Base-by-base conservation (phyloP, 1,140 invertebrate genomes). In the Maconellicoccus hirsutus region DNA sequence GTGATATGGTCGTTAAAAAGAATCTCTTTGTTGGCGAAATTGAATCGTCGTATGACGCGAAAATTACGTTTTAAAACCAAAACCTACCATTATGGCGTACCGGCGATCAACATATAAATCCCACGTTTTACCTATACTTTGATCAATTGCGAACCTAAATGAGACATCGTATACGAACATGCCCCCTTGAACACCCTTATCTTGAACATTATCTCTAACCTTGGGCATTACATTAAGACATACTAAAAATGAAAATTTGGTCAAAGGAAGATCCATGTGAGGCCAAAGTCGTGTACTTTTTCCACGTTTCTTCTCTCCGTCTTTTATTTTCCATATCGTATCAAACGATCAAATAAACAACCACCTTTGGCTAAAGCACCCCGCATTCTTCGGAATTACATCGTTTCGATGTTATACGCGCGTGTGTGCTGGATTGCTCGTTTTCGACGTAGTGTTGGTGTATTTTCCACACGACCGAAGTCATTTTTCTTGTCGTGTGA, bases 1-100 rank as follows among this genome's bases (percentile, higher is more conserved):
- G n/a, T 52, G 42, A 52, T 52, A 52, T 52, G 42, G 42, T 52
- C 42, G 42, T 52, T 52, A 52, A 52, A 52, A 52, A 52, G 42
- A 52, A 52, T 52, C 42, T 52, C 42, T 19, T 52, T 33, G 29
- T 12, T 19, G 42, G 3, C 4, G 42, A 52, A 52, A 52, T 52
- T 52, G 42, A 52, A 52, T 52, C 42, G 42, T 4, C 16, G 16
- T 52, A 52, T 52, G 16, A 16, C 42, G 4, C 42, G 42, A 52
- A 52, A 52, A 52, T 52, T 52, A 16, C 6, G 42, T 52, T 52
- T 52, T 19, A 8, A 52, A 52, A 52, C 6, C 16, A 6, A 52
- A 16, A 16, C 42, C 42, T 6, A 33, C 29, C 12, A 6, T 33
- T 33, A 12, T 6, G 29, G 12, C 29, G 29, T 33, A 33, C 29